Evolutionary conservation across 2,888 invertebrate species (phyloP).

Genomic region (Agelastica alni): DNA sequence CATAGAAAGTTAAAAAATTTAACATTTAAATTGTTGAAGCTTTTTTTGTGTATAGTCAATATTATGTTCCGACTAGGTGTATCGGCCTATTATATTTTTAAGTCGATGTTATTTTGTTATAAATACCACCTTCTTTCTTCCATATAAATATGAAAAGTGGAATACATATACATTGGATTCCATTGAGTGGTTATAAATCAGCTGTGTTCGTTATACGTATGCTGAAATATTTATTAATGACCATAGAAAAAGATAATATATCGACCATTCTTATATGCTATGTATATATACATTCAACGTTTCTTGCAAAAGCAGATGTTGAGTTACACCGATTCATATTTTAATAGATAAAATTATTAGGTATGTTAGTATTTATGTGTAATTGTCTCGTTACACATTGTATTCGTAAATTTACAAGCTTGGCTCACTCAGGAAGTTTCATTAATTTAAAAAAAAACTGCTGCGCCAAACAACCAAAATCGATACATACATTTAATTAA

Average conservation of each 20-base stretch:
- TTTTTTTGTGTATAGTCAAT: too few relatives aligned
- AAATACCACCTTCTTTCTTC: conserved; percentile 37
- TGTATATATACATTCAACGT: conserved; percentile 19
- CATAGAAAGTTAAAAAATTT: too few relatives aligned
- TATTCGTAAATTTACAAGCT: too few relatives aligned
- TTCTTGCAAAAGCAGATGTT: conserved; percentile 17
- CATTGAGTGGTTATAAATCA: conserved; percentile 33
- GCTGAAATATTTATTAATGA: conserved; percentile 39
- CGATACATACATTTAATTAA: too few relatives aligned
- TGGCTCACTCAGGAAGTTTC: too few relatives aligned
- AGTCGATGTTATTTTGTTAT: conserved; percentile 31
- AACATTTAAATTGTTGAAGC: too few relatives aligned
- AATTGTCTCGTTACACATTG: too few relatives aligned
- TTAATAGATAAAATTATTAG: conserved; percentile 11
- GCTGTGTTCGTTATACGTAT: conserved; percentile 33
- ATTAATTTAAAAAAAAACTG: too few relatives aligned
- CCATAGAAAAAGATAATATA: conserved; percentile 31
- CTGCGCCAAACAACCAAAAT: too few relatives aligned
- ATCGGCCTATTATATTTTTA: conserved; percentile 12
- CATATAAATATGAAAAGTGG: conserved; percentile 35
- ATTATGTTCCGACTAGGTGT: too few relatives aligned
- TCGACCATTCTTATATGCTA: conserved; percentile 29
- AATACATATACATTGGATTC: conserved; percentile 35
- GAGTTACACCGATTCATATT: conserved; percentile 3
- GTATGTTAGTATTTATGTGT: too few relatives aligned